Base-by-base conservation (phyloP, 2,113 vertebrate species). In the Amazona vittata region DNA sequence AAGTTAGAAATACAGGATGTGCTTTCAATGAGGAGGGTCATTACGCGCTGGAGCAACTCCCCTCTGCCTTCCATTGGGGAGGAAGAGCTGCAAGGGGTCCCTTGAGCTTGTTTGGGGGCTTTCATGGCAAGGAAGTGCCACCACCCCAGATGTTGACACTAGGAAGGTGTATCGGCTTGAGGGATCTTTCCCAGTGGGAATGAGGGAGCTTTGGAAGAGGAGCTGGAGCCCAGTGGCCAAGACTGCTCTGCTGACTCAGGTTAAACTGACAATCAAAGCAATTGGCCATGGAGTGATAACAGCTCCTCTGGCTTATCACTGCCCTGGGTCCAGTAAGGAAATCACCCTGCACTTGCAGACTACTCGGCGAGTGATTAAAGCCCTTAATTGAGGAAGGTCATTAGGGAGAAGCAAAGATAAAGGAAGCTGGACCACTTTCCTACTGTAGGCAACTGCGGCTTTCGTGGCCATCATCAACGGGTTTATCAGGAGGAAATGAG, bases 331-430 rank as follows among this genome's bases (percentile, higher is more conserved):
- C 80, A 15, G 83, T 28, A 68, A 81, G 0, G 9, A 62, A 70
- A 50, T 19, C 29, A 4, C 55, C 33, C 0, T 1, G 68, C 3
- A 2, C 80, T 86, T 24, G 12, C 71, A 81, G 43, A 2, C 59
- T 59, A 49, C 49, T 24, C 2, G 6, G 19, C n/a, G 16, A 65
- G 55, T 67, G 80, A 92, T 63, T 67, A 59, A 79, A 92, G 47
- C 64, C 20, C 11, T 89, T 97, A 86, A 95, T 14, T 90, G 86
- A 84, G 92, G 69, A 90, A 96, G 88, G 43, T 90, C 6, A 1
- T 78, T 47, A 64, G 65, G 67, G n/a, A 18, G n/a, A 81, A 95
- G 39, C 24, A 37, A 28, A 83, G 64, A 67, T 15, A 41, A 43
- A 68, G 64, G 64, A 22, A 84, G 11, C 10, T 2, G 37, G 21